phyloP scores from a whole-genome alignment of 2,113 vertebrate species.

The Sinosuthora webbiana region DNA sequence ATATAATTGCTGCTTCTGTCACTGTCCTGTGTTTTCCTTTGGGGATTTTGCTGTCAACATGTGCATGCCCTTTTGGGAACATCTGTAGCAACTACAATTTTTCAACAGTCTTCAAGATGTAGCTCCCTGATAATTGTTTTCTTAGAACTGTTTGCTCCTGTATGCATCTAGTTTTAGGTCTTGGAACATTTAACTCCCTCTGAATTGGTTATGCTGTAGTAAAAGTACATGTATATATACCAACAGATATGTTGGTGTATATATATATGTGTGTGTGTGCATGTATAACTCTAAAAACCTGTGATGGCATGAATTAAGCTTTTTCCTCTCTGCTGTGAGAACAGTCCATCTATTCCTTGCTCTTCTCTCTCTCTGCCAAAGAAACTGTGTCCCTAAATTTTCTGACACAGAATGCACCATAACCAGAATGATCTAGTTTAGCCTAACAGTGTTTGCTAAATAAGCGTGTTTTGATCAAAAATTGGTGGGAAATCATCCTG shows the following conservation, averaged over 20 bases:
- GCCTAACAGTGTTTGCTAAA: background rate
- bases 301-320: background rate
- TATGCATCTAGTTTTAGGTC: background rate
- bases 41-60: background rate
- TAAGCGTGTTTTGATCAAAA: background rate
- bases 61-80: background rate
- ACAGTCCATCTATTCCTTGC: background rate
- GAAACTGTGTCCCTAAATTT: background rate
- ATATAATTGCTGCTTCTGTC: background rate
- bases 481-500: background rate
- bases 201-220: background rate
- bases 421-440: background rate
- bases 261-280: too few species aligned
- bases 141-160: background rate
- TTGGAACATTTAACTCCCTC: background rate
- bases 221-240: background rate
- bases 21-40: background rate
- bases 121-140: background rate
- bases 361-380: background rate
- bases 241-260: background rate
- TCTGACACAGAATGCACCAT: accelerated
- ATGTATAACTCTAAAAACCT: background rate
- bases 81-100: background rate
- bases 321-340: background rate
- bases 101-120: background rate